Evolutionary conservation across 2,888 invertebrate species (phyloP).

Genomic region (Hirtodrosophila alboralis): DNA sequence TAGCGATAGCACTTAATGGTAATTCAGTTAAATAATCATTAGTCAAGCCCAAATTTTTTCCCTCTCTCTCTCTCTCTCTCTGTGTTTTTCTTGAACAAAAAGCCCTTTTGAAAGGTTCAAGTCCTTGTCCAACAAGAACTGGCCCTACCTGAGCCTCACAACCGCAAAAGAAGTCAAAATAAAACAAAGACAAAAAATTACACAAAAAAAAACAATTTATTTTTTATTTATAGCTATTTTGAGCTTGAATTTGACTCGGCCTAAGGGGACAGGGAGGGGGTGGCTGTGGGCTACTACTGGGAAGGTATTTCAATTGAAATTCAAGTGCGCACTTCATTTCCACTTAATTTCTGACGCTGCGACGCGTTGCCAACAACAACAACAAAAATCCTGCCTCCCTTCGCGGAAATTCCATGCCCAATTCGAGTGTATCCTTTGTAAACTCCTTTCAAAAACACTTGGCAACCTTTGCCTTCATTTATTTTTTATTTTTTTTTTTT

Average conservation of each 20-base stretch:
- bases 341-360: slow-evolving; percentile 74
- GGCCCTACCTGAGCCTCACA: slow-evolving; percentile 22
- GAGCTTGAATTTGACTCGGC: slow-evolving; percentile 17
- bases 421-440: neutral
- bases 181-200: slow-evolving; percentile 21
- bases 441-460: slow-evolving; percentile 15
- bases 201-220: too few relatives aligned
- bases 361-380: slow-evolving; percentile 49
- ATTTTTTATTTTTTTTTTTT: slow-evolving; percentile 6
- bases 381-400: neutral
- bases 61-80: too few relatives aligned
- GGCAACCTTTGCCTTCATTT: slow-evolving; percentile 16
- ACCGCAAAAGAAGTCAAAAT: slow-evolving; percentile 25
- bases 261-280: neutral
- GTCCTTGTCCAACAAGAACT: neutral
- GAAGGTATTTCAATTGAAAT: slow-evolving; percentile 70
- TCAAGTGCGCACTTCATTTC: slow-evolving; percentile 75
- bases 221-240: slow-evolving; percentile 62
- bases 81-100: too few relatives aligned
- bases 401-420: neutral
- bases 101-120: too few relatives aligned
- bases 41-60: slow-evolving; percentile 64
- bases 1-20: slow-evolving; percentile 59
- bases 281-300: neutral
- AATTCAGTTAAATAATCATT: slow-evolving; percentile 80